Evolutionary conservation across 2,797 vertebrate species (phyloP).

Genomic region (Ceyx erithaca): DNA sequence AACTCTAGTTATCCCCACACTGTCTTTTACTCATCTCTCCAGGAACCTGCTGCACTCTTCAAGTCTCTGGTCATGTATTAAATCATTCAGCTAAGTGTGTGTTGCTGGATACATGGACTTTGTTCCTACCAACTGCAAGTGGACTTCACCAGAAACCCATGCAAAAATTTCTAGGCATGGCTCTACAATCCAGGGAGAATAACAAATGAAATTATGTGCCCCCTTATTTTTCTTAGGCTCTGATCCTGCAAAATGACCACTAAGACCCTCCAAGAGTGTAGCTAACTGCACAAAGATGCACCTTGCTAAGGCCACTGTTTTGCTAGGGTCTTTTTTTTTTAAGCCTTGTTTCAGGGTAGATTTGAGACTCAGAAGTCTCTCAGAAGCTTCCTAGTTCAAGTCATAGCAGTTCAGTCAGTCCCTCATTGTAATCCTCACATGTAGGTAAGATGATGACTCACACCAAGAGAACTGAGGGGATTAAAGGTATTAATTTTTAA

Average conservation of each 20-base stretch:
- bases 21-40: background rate
- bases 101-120: background rate
- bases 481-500: background rate
- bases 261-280: background rate
- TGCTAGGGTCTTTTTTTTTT: background rate
- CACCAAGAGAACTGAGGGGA: background rate
- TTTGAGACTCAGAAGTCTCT: background rate
- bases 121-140: accelerated
- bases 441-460: background rate
- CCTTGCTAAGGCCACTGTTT: background rate
- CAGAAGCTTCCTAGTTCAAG: background rate
- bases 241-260: background rate
- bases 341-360: background rate
- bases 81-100: background rate
- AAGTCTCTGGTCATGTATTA: background rate
- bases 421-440: accelerated
- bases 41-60: background rate
- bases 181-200: background rate
- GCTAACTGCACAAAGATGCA: background rate
- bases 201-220: background rate
- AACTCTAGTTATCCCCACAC: background rate
- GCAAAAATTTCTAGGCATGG: background rate
- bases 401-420: background rate
- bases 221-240: background rate
- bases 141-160: background rate